Evolutionary conservation across 2,888 invertebrate genomes (phyloP).

Genomic region (Carcina quercana): DNA sequence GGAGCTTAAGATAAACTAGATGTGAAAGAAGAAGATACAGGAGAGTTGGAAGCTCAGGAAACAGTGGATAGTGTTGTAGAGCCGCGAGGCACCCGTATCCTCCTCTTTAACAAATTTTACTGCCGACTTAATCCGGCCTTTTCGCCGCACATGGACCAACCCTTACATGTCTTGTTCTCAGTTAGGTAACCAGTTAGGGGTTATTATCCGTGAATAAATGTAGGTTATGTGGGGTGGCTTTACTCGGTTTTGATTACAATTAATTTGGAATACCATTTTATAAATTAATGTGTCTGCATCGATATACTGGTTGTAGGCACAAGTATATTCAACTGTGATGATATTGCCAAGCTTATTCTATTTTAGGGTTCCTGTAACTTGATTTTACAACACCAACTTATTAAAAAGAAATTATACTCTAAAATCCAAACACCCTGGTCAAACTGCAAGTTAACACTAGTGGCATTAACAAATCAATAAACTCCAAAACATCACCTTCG

Average conservation of each 20-base stretch:
- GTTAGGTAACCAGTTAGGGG: conserved; percentile 47
- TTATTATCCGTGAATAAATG: conserved; percentile 66
- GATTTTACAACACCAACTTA: neutral
- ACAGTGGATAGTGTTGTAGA: conserved; percentile 27
- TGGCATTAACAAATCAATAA: no score
- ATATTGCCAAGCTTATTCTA: neutral
- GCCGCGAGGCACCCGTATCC: conserved; percentile 58
- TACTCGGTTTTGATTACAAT: conserved; percentile 42
- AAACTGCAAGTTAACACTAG: no score
- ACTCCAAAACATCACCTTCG: no score
- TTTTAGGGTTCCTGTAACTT: neutral
- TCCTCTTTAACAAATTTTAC: conserved; percentile 71
- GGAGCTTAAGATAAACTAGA: neutral
- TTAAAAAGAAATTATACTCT: no score
- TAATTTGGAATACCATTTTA: conserved; percentile 44
- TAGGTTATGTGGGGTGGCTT: conserved; percentile 52
- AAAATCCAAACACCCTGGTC: no score
- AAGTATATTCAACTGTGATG: neutral
- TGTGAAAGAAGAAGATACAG: neutral
- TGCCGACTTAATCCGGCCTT: conserved; percentile 63
- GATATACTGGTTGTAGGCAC: neutral
- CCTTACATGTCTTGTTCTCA: conserved; percentile 58
- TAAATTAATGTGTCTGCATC: conserved; percentile 34
- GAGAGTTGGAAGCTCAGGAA: conserved; percentile 21
- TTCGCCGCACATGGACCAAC: conserved; percentile 37